Base-by-base conservation (phyloP, 2,797 vertebrate species). In the Leptatherina wallacei region DNA sequence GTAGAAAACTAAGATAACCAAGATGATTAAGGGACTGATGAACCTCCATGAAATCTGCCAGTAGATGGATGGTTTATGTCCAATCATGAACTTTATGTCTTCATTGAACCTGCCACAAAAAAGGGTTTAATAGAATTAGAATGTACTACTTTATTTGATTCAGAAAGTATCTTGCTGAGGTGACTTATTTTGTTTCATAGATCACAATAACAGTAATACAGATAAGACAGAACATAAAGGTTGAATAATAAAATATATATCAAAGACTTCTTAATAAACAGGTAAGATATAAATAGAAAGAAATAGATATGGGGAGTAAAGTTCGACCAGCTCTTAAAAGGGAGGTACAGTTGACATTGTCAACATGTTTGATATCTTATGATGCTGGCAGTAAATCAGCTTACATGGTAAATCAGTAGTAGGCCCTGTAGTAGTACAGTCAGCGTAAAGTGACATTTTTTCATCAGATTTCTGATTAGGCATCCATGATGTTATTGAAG, bases 81-180 rank as follows among this genome's bases (percentile, higher is more conserved):
- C 96, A 1, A 93, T 89, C 97, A 98, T 98, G 79, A 97, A 98
- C 80, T 95, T 67, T 0, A 98, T 91, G 89, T 98, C 97, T 14
- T 84, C 67, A 62, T 96, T 97, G 89, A 98, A 98, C 89, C 97
- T 98, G 82, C 4, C 2, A 71, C 30, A 75, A 20, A 79, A 75
- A 0, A 76, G 0, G 1, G 1, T 49, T 62, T 49, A 14, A 59
- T 24, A 11, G 22, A 24, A n/a, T 24, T 52, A 24, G 18, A 57
- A 54, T 13, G 1, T 13, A 35, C 47, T 33, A 68, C 10, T 27
- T 38, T 10, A 56, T 40, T 24, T 36, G 32, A 27, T 78, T 49
- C 20, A 3, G 11, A 47, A 47, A 52, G 12, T n/a, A 42, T 18
- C 40, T 68, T 0, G 0, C 40, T 47, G 6, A 47, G 5, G n/a